Percentiles rank a stretch among this genome's conserved stretches.
Evolutionary conservation across 2,888 invertebrate genomes (phyloP).

Genomic region (Microplitis deprimator): DNA sequence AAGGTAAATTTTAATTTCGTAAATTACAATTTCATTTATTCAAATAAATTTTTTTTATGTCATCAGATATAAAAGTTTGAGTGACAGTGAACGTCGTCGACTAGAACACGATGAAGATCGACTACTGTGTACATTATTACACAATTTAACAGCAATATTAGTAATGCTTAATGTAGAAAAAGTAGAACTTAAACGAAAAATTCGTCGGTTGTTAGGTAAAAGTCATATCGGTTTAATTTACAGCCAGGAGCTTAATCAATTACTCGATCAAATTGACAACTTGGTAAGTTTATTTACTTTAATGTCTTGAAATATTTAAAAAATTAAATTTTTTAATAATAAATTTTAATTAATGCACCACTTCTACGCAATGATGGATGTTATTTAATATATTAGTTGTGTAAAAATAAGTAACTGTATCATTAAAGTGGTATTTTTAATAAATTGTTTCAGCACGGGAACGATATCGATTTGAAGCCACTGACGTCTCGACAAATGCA

Average conservation of each 20-base stretch:
- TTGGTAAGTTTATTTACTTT: constrained; percentile 78
- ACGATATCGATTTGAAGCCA: constrained; percentile 97
- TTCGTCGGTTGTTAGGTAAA: constrained; percentile 94
- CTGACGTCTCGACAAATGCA: constrained; percentile 95
- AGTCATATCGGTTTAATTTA: constrained; percentile 98
- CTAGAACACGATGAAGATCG: constrained; percentile 98
- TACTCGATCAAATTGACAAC: constrained; percentile 94
- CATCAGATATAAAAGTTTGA: constrained; percentile 86
- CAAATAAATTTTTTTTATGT: constrained; percentile 12
- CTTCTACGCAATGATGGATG: background rate
- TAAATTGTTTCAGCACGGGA: constrained; percentile 85
- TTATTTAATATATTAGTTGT: background rate
- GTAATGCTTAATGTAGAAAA: constrained; percentile 92
- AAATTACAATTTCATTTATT: background rate
- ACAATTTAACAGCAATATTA: constrained; percentile 96
- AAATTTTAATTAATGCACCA: constrained; percentile 13
- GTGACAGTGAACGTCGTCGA: constrained; percentile 93
- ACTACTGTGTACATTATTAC: constrained; percentile 93
- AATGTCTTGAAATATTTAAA: background rate
- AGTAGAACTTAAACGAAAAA: constrained; percentile 87
- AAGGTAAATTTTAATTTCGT: constrained; percentile 70
- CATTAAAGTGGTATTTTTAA: constrained; percentile 3
- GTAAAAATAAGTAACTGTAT: constrained; percentile 22
- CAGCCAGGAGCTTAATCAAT: constrained; percentile 96
- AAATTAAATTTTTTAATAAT: no score